Evolutionary conservation across 2,113 vertebrate species (phyloP).

Genomic region (Sinocyclocheilus maitianheensis): DNA sequence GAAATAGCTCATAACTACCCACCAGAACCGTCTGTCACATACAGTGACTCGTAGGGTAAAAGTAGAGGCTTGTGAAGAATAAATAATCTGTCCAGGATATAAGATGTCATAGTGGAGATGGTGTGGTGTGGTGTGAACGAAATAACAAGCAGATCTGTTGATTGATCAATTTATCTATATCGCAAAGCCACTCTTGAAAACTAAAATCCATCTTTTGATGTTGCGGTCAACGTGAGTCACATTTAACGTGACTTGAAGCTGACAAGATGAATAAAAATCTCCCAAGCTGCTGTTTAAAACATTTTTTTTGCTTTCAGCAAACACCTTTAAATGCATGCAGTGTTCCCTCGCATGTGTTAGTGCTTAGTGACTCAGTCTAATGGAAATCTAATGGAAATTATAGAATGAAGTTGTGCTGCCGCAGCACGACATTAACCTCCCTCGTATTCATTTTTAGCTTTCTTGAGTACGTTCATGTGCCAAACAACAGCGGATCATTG

Average conservation of each 20-base stretch:
- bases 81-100: not conserved
- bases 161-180: not conserved
- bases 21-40: not conserved
- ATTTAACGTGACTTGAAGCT: not conserved
- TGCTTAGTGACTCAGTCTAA: constrained; percentile 26
- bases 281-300: not conserved
- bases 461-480: not conserved
- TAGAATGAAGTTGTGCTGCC: constrained; percentile 8
- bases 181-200: not conserved
- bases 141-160: not conserved
- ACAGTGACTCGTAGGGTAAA: not conserved
- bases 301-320: not conserved
- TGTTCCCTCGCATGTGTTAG: not conserved
- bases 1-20: not conserved
- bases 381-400: constrained; percentile 18
- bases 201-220: not conserved
- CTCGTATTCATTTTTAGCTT: not conserved
- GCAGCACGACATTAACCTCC: constrained; percentile 24
- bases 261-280: not conserved
- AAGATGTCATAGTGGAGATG: no score
- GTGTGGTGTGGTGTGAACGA: not conserved
- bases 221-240: not conserved
- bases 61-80: not conserved
- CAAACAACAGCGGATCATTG: not conserved
- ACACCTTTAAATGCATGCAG: constrained; percentile 7